phyloP scores from a whole-genome alignment of 2,888 invertebrate genomes.

The Lampropteryx suffumata region DNA sequence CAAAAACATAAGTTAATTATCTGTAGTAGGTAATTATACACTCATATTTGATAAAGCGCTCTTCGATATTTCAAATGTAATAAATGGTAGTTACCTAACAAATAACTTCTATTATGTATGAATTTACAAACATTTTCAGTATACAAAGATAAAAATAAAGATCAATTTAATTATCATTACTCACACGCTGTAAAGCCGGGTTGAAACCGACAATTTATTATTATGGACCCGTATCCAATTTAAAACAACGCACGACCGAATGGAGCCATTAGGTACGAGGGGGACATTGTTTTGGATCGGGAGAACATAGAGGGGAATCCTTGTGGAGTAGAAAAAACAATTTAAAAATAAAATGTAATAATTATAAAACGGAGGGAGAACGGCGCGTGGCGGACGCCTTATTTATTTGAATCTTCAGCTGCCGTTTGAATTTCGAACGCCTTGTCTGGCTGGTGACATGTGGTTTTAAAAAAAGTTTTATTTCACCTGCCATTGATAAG shows the following conservation, averaged over 20 bases:
- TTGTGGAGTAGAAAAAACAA: conserved; percentile 79
- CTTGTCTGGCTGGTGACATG: conserved; percentile 52
- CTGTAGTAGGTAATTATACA: too few relatives aligned
- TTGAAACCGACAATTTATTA: conserved; percentile 82
- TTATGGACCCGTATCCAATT: conserved; percentile 82
- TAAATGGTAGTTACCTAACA: too few relatives aligned
- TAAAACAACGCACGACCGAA: conserved; percentile 79
- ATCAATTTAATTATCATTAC: conserved; percentile 80
- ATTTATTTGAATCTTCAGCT: conserved; percentile 78
- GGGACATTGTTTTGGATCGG: conserved; percentile 73
- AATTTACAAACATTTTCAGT: conserved; percentile 16
- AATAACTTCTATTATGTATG: too few relatives aligned
- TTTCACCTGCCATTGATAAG: conserved; percentile 37
- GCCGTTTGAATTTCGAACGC: conserved; percentile 69
- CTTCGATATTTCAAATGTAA: too few relatives aligned
- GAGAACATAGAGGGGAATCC: conserved; percentile 73
- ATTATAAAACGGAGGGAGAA: conserved; percentile 77
- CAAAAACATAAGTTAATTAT: too few relatives aligned
- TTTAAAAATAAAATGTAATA: conserved; percentile 83
- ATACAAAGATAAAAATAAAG: conserved; percentile 60
- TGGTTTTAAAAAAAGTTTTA: conserved; percentile 49
- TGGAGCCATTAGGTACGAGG: conserved; percentile 69
- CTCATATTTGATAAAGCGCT: too few relatives aligned
- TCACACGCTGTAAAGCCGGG: conserved; percentile 70
- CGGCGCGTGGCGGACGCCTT: conserved; percentile 76